These are phyloP conservation scores for Zaprionus bogoriensis DNA, from an alignment of 2,888 invertebrate species.

Conservation along the genomic window DNA sequence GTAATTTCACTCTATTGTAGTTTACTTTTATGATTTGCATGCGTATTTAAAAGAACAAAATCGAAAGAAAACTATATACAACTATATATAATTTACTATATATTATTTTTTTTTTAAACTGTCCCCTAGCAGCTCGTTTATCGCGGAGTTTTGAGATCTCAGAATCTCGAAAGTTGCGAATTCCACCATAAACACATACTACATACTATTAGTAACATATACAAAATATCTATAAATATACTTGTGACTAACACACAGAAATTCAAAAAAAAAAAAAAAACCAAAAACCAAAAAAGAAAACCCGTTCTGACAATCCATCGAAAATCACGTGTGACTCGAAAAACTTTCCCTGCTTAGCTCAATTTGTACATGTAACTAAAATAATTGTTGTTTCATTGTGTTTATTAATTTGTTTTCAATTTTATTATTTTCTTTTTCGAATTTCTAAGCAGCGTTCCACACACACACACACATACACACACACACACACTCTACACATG, in stretches of 20 bases:
- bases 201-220: conserved; percentile 11
- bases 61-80: conserved; percentile 7
- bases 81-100: not conserved
- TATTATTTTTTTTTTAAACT: not conserved
- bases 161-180: conserved; percentile 20
- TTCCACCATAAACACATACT: conserved; percentile 18
- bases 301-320: conserved; percentile 19
- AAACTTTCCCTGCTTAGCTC: conserved; percentile 50
- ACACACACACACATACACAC: not conserved
- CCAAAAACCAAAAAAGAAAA: conserved; percentile 37
- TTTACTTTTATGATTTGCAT: conserved; percentile 42
- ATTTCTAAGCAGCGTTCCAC: conserved; percentile 27
- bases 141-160: conserved; percentile 6
- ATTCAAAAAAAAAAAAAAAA: conserved; percentile 38
- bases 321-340: conserved; percentile 48
- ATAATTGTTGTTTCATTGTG: conserved; percentile 48
- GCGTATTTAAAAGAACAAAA: conserved; percentile 56
- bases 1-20: conserved; percentile 26
- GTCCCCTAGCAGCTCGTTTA: conserved; percentile 6
- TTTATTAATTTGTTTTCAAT: conserved; percentile 30
- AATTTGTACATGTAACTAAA: conserved; percentile 45
- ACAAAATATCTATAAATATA: conserved; percentile 13
- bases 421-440: conserved; percentile 23
- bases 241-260: conserved; percentile 49
- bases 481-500: conserved; percentile 2